Conservation (phyloP, 2,888 invertebrate genomes). For the Alviniconcha strummeri region DNA sequence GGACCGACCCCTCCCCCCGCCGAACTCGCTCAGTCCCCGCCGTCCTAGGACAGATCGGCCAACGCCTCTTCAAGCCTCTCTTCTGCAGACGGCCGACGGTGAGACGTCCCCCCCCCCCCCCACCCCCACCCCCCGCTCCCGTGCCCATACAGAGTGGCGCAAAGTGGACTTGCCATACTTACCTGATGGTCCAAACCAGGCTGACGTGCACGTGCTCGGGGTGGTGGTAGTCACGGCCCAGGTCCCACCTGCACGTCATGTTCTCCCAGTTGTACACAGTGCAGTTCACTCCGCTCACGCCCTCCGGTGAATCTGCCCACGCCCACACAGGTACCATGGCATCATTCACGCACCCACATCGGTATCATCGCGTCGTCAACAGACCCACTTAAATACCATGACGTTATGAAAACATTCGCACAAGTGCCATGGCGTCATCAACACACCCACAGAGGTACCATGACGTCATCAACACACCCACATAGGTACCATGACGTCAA, state of each 20-base stretch:
- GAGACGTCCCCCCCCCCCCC: too few relatives aligned
- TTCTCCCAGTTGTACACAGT: conserved; percentile 60
- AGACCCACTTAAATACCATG: background rate
- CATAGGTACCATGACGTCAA: background rate
- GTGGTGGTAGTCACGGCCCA: conserved; percentile 49
- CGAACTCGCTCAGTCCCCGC: too few relatives aligned
- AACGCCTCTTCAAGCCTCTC: too few relatives aligned
- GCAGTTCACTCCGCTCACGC: conserved; percentile 51
- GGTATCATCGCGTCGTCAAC: background rate
- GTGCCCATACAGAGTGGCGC: background rate
- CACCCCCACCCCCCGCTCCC: too few relatives aligned
- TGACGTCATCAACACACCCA: background rate
- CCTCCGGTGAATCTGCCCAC: conserved; percentile 46
- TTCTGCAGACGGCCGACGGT: too few relatives aligned
- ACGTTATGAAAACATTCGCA: too few relatives aligned
- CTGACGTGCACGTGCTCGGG: conserved; percentile 44
- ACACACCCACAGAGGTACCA: too few relatives aligned
- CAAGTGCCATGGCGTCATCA: too few relatives aligned
- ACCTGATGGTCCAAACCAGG: conserved; percentile 38
- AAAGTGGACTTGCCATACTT: background rate
- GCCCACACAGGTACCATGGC: background rate
- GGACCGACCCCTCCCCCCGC: too few relatives aligned
- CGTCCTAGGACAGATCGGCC: too few relatives aligned
- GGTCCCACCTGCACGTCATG: conserved; percentile 61
- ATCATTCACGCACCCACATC: background rate